Base-by-base conservation (phyloP, 2,888 invertebrate genomes). In the Netelia fuscicornis region DNA sequence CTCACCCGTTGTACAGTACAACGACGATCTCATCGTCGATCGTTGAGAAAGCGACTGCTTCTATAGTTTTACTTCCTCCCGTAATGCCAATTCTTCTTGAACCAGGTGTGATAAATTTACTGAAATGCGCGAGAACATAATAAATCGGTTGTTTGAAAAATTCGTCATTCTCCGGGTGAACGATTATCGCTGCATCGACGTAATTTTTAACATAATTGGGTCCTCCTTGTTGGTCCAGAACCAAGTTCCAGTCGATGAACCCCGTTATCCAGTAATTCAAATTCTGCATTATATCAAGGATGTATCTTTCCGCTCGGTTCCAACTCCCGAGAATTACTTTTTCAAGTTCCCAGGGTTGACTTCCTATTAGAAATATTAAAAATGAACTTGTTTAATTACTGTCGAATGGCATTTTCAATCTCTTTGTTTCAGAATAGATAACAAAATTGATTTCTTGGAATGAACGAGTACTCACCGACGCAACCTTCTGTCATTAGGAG, bases 221-320 rank as follows among this genome's bases (percentile, higher is more conserved):
- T 0, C 98, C 98, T n/a, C 98, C 98, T 0, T 91, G 87, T 80
- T 95, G 93, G 91, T 97, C 95, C 23, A 98, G 93, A 23, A 96
- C 97, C 74, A 98, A 94, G 93, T 98, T 99, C 98, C 98, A 98
- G 92, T 98, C 98, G 0, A 97, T 95, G 98, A 98, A 98, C 1
- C 97, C 98, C 17, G 95, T 95, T 0, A 96, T 96, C 94, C 96
- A 97, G 92, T 97, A 95, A 88, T 96, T 96, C 20, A 98, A 91
- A 93, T 97, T 96, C 95, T 92, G 67, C 13, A 97, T 95, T 72
- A 97, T 97, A 84, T 96, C 94, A 60, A 91, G 87, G 0, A 96
- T 95, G 90, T 98, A 97, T 56, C 90, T 91, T 88, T 96, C 96
- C 0, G 95, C 98, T 86, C 97, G 94, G 0, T 93, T 88, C 98